These are phyloP conservation scores for Oxyura jamaicensis DNA, from an alignment of 2,113 vertebrate genomes.

Conservation along the genomic window DNA sequence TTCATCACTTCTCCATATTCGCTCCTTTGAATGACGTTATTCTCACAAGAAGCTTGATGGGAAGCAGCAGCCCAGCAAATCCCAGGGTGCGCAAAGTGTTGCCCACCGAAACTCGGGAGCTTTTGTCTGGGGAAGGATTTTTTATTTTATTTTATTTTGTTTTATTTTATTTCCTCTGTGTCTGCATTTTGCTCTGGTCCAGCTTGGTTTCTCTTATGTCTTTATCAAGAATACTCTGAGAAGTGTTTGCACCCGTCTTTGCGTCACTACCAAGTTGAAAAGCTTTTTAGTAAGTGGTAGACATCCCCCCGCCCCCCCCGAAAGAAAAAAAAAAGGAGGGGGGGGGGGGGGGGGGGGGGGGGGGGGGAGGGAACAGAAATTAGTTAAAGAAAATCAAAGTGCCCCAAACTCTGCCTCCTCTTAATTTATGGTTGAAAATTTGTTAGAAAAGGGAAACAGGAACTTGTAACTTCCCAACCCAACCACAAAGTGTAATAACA, in stretches of 20 bases:
- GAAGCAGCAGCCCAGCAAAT: background rate
- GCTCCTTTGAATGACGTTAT: accelerated
- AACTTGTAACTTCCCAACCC: background rate
- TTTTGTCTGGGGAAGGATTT: background rate
- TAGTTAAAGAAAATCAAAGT: background rate
- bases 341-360: too few relatives aligned
- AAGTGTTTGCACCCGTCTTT: background rate
- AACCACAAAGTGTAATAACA: background rate
- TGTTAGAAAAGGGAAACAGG: background rate
- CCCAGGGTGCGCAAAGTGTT: background rate
- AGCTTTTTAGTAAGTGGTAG: background rate
- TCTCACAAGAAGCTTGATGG: background rate
- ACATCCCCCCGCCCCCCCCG: too few relatives aligned
- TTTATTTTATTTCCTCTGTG: accelerated
- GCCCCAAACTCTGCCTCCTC: background rate
- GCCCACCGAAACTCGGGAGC: accelerated
- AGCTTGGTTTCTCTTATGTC: background rate
- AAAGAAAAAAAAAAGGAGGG: too few relatives aligned
- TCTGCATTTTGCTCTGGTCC: background rate
- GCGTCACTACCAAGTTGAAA: background rate
- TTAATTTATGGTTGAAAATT: background rate
- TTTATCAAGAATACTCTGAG: background rate
- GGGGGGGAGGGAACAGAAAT: too few relatives aligned
- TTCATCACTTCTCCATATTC: background rate
- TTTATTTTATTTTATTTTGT: background rate